phyloP scores from a whole-genome alignment of 2,113 vertebrate genomes.

The Lepisosteus oculatus region DNA sequence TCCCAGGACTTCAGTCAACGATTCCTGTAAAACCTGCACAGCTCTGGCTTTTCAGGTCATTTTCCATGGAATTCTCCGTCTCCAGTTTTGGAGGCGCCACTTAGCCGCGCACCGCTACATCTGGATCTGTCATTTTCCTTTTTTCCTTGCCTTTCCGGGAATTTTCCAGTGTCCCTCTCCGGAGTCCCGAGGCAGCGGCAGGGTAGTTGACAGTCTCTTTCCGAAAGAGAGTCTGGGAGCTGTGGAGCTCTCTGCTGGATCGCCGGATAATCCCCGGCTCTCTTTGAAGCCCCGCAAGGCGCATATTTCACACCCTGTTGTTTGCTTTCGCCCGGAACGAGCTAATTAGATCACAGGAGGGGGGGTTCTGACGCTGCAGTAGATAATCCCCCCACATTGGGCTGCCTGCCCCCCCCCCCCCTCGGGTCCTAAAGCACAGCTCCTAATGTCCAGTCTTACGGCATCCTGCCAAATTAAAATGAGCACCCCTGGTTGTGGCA shows the following conservation, averaged over 20 bases:
- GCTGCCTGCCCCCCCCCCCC: not conserved
- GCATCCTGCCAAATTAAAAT: no score
- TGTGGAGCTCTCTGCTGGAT: not conserved
- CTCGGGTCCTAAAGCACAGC: not conserved
- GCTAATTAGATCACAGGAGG: conserved; percentile 7
- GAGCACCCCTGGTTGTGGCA: no score
- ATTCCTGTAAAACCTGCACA: no score
- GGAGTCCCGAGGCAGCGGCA: no score
- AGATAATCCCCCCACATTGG: no score
- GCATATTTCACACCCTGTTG: conserved; percentile 3
- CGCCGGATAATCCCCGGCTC: not conserved
- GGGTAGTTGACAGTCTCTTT: not conserved
- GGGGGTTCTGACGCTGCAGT: not conserved
- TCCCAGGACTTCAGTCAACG: no score
- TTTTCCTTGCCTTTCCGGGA: not conserved
- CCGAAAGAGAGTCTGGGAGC: not conserved
- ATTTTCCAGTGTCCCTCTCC: conserved; percentile 1
- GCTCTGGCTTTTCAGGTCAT: no score
- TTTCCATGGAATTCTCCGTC: no score
- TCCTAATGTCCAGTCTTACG: no score
- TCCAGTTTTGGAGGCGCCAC: no score
- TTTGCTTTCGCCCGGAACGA: conserved; percentile 7
- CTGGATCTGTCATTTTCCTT: not conserved
- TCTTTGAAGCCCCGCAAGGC: not conserved
- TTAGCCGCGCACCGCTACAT: no score